Evolutionary conservation across 2,888 invertebrate species (phyloP), one percentile per base, ranked within the genome.

Genomic region (Oasisia sp.): DNA sequence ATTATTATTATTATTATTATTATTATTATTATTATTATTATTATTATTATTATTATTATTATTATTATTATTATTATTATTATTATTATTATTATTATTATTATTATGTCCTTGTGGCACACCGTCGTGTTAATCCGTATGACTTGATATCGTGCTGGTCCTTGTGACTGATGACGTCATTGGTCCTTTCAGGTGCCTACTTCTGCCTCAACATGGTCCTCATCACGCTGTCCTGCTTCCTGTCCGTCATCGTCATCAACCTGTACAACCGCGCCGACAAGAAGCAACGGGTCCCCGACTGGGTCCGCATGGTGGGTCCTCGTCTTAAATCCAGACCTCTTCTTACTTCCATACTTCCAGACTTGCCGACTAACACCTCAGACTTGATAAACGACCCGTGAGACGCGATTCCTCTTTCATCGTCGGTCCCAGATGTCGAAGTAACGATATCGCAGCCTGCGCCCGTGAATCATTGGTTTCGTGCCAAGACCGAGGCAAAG

Each of bases 241-340:
- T 94, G 38, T 93, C 93, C 12, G 94, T 94, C 50, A 92, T 92
- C 14, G 92, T 94, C 90, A 94, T 94, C 92, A 94, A 94, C 93
- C 91, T 94, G 32, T 93, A 94, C 92, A 92, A 93, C 93, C 91
- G 94, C 58, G 93, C 93, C 44, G 94, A 94, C 92, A 94, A 95
- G 91, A 94, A 95, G n/a, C 94, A 94, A 91, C 93, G 95, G 91
- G 95, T 96, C 9, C 96, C 96, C 9, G 91, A 92, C 19, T 92
- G 95, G 92, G 93, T 96, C 91, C 95, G 94, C 94, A 94, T 93
- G 95, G 96, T 96, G 94, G 38, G 50, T 74, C 56, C 56, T 3
- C 11, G 11, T 56, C 56, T 7, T n/a, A 74, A 27, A 27, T 50
- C 50, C 50, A 50, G 12, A 50, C 14, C 12, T 9, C 14, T 1